Percentiles rank a stretch among this genome's conserved stretches.
Evolutionary conservation across 2,797 vertebrate species (phyloP).

Genomic region (Meda fulgida): DNA sequence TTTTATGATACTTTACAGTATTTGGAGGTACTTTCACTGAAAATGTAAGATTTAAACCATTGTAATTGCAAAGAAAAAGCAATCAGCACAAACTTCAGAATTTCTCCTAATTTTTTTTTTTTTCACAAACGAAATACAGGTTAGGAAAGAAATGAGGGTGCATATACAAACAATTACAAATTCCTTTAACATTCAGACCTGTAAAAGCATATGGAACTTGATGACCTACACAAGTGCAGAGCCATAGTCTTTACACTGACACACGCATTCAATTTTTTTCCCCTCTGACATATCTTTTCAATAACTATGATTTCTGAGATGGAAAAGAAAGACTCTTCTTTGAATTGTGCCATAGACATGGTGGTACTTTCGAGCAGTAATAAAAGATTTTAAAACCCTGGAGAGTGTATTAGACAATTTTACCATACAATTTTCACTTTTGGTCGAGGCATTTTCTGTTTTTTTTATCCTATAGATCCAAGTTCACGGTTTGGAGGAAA

Average conservation of each 20-base stretch:
- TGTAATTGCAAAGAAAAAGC: not conserved
- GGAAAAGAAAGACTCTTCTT: slow-evolving; percentile 7
- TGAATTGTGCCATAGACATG: not conserved
- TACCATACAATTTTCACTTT: not conserved
- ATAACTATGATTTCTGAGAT: slow-evolving; percentile 38
- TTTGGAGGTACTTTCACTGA: not conserved
- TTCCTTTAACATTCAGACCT: not conserved
- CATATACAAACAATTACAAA: not conserved
- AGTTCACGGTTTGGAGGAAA: not conserved
- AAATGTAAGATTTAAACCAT: not conserved
- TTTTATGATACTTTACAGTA: not conserved
- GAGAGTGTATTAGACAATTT: slow-evolving; percentile 38
- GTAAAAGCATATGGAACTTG: not conserved
- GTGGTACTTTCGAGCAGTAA: slow-evolving; percentile 7
- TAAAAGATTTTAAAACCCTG: slow-evolving; percentile 23
- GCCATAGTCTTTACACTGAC: not conserved
- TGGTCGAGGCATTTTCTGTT: too few relatives aligned
- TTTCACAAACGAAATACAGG: not conserved
- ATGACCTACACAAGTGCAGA: slow-evolving; percentile 10
- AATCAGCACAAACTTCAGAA: not conserved
- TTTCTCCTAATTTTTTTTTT: not conserved
- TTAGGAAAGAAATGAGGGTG: not conserved
- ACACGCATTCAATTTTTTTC: not conserved
- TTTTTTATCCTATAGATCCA: not conserved
- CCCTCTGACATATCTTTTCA: slow-evolving; percentile 24